Conservation (phyloP, 2,113 vertebrate species). For the Corvus cornix region DNA sequence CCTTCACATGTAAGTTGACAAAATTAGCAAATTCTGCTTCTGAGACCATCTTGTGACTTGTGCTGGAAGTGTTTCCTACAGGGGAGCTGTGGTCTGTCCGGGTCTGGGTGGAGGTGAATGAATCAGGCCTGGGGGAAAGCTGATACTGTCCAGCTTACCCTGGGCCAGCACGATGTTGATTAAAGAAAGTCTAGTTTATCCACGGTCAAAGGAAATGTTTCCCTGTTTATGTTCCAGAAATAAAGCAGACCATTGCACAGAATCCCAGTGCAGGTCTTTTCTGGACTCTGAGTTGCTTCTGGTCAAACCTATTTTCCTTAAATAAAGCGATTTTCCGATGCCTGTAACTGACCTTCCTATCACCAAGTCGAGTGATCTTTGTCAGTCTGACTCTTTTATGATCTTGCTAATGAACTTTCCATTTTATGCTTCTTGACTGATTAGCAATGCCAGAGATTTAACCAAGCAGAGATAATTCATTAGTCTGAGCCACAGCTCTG, state of each 20-base stretch:
- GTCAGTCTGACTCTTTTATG: slow-evolving; percentile 47
- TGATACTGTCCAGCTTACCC: not conserved
- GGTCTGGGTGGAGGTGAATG: not conserved
- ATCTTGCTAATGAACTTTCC: slow-evolving; percentile 59
- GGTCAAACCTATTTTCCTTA: not conserved
- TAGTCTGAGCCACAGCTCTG: slow-evolving; percentile 23
- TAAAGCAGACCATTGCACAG: not conserved
- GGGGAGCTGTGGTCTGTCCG: not conserved
- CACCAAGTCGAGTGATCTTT: not conserved
- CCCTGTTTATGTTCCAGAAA: not conserved
- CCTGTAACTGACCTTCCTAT: slow-evolving; percentile 34
- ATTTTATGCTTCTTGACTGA: slow-evolving; percentile 62
- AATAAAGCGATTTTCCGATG: not conserved
- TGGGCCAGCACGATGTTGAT: not conserved
- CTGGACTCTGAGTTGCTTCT: not conserved
- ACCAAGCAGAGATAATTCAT: slow-evolving; percentile 60
- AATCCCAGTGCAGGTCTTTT: not conserved
- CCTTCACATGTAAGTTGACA: slow-evolving; percentile 17
- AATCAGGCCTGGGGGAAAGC: not conserved
- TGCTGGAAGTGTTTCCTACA: not conserved
- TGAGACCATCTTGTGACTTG: slow-evolving; percentile 19
- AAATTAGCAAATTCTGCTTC: slow-evolving; percentile 37
- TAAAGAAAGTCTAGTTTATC: not conserved
- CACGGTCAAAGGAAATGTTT: not conserved
- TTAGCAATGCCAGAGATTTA: slow-evolving; percentile 62